These are phyloP conservation scores for Crotalus helleri DNA, from an alignment of 2,113 vertebrate genomes.

Conservation along the genomic window DNA sequence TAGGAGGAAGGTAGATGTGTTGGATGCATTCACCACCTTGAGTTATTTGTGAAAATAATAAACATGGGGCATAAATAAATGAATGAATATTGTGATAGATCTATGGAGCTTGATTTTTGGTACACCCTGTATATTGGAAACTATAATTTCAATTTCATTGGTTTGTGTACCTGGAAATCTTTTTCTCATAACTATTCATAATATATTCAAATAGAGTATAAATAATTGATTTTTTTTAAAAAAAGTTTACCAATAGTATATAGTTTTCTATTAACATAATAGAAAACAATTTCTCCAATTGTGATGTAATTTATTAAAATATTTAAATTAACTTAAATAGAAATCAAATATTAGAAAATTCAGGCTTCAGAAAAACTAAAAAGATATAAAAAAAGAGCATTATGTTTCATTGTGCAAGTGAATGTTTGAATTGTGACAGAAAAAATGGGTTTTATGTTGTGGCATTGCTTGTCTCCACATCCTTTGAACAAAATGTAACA, in stretches of 20 bases:
- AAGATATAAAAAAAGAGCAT: neutral
- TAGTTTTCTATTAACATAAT: neutral
- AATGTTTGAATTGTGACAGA: neutral
- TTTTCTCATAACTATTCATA: accelerated
- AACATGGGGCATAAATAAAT: neutral
- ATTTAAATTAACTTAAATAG: neutral
- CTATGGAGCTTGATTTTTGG: neutral
- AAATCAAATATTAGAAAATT: neutral
- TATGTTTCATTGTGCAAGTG: neutral
- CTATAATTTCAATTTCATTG: accelerated
- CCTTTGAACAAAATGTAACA: neutral
- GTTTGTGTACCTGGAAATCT: neutral
- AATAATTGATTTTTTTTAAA: neutral
- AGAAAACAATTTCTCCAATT: neutral
- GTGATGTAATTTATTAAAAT: neutral
- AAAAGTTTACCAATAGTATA: neutral
- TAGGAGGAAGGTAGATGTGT: neutral
- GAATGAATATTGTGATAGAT: neutral
- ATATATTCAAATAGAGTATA: neutral
- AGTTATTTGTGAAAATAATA: neutral
- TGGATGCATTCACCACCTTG: neutral
- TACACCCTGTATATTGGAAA: neutral
- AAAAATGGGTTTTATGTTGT: neutral
- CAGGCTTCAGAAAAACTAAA: neutral
- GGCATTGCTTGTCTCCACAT: neutral